These are phyloP conservation scores for Platalea minor DNA, from an alignment of 2,797 vertebrate genomes.

Conservation along the genomic window DNA sequence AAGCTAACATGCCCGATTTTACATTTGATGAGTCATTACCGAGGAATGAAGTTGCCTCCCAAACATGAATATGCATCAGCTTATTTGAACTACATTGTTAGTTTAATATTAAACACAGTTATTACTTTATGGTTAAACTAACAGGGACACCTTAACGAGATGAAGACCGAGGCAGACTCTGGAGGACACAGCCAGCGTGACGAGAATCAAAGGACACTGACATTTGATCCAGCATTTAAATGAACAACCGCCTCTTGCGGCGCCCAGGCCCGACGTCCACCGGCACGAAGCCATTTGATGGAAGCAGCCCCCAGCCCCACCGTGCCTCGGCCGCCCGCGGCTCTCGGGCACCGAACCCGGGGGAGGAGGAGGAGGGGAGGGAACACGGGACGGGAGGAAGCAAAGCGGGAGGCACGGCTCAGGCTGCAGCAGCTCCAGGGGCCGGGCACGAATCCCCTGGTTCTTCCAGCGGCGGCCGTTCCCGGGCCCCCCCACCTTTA, in stretches of 20 bases:
- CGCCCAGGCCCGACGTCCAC: not conserved
- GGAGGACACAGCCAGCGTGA: not conserved
- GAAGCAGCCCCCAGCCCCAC: not conserved
- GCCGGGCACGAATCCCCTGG: no score
- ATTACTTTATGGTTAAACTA: conserved; percentile 49
- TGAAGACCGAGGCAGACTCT: not conserved
- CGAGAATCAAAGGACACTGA: conserved; percentile 3
- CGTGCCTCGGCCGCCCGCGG: not conserved
- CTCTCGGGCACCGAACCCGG: not conserved
- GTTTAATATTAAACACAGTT: conserved; percentile 57
- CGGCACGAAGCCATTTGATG: not conserved
- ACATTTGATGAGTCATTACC: conserved; percentile 68
- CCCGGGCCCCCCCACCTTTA: not conserved
- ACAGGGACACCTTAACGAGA: not conserved
- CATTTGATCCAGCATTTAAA: not conserved
- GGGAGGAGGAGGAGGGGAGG: not conserved
- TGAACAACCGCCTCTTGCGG: not conserved
- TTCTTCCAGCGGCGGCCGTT: not conserved
- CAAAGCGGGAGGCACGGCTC: fast-evolving
- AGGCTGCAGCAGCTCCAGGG: not conserved
- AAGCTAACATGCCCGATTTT: conserved; percentile 59
- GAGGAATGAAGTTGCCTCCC: conserved; percentile 68
- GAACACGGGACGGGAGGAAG: not conserved
- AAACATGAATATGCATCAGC: conserved; percentile 66
- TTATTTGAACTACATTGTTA: conserved; percentile 24